These are phyloP conservation scores for Prorops nasuta DNA, from an alignment of 1,140 invertebrate genomes.

Conservation along the genomic window DNA sequence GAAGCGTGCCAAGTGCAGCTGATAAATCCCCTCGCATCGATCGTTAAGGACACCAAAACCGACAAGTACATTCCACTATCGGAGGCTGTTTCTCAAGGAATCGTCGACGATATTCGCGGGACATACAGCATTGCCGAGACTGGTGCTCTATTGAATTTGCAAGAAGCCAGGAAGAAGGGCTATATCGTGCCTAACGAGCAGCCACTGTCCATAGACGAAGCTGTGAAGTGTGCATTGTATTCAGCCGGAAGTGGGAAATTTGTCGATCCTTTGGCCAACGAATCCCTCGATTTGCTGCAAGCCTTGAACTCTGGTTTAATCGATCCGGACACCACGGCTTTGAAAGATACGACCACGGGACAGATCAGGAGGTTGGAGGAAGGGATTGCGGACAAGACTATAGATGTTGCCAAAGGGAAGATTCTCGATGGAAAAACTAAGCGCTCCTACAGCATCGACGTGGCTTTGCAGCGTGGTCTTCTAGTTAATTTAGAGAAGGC, in stretches of 20 bases:
- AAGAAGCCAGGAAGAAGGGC: slow-evolving; percentile 70
- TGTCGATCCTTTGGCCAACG: slow-evolving; percentile 70
- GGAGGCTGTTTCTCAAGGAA: slow-evolving; percentile 70
- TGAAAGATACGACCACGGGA: slow-evolving; percentile 74
- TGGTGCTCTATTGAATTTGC: slow-evolving; percentile 60
- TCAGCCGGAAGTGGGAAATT: slow-evolving; percentile 76
- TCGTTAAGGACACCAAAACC: slow-evolving; percentile 71
- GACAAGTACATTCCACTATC: slow-evolving; percentile 72
- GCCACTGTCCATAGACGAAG: slow-evolving; percentile 74
- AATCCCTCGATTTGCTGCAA: slow-evolving; percentile 68
- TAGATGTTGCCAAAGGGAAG: slow-evolving; percentile 73
- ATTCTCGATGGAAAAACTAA: slow-evolving; percentile 78
- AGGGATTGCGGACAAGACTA: slow-evolving; percentile 77
- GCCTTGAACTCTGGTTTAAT: slow-evolving; percentile 73
- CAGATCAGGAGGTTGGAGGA: slow-evolving; percentile 69
- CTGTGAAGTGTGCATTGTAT: slow-evolving; percentile 74
- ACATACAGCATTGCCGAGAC: slow-evolving; percentile 65
- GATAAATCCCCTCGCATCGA: slow-evolving; percentile 76
- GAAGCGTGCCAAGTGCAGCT: slow-evolving; percentile 77
- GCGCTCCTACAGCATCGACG: slow-evolving; percentile 69
- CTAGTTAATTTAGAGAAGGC: slow-evolving; percentile 73
- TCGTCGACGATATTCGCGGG: slow-evolving; percentile 74
- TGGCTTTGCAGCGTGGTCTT: slow-evolving; percentile 71
- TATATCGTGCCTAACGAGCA: slow-evolving; percentile 73
- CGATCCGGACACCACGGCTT: slow-evolving; percentile 72